Base-by-base conservation (phyloP, 2,797 vertebrate species). In the Halcyon badia region DNA sequence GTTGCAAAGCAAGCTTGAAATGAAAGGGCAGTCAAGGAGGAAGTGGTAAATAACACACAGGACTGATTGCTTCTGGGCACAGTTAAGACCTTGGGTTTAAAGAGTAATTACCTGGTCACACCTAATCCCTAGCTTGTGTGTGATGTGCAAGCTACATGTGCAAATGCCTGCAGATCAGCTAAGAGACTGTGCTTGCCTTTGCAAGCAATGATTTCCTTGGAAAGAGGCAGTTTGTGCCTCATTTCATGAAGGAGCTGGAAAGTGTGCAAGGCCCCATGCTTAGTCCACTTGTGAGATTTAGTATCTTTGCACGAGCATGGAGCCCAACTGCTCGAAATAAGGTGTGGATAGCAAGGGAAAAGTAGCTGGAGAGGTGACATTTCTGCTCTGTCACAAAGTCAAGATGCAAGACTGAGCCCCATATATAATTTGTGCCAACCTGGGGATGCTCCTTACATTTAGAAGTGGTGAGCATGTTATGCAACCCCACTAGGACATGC, bases 21-120 rank as follows among this genome's bases (percentile, higher is more conserved):
- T 58, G 76, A 94, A 94, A 94, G 87, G 89, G 88, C 83, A 58
- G 75, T 84, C n/a, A 82, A 96, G 93, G 90, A 95, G 83, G 90
- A 96, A 93, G 88, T 37, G 56, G 87, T 86, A 93, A 97, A 93
- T 89, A 94, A 82, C 77, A 76, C 62, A 62, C 24, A 73, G 77
- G 66, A 79, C 62, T 76, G 95, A 92, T 94, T 94, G 54, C 87
- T 92, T 81, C 91, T 94, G 83, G 69, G 85, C 85, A 83, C 54
- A 56, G 73, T 54, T 64, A 66, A 65, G 66, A 44, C 79, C 86
- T 85, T 77, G 68, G 52, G 78, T 93, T 96, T 95, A 60, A 91
- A 92, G 62, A 91, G 42, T 69, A 94, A 79, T 94, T 91, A 88
- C 89, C 48, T 70, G 85, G 54, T 91, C 83, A 88, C 87, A 94